Evolutionary conservation across 2,113 vertebrate genomes (phyloP), one percentile per base, ranked within the genome.

Genomic region (Callionymus lyra): DNA sequence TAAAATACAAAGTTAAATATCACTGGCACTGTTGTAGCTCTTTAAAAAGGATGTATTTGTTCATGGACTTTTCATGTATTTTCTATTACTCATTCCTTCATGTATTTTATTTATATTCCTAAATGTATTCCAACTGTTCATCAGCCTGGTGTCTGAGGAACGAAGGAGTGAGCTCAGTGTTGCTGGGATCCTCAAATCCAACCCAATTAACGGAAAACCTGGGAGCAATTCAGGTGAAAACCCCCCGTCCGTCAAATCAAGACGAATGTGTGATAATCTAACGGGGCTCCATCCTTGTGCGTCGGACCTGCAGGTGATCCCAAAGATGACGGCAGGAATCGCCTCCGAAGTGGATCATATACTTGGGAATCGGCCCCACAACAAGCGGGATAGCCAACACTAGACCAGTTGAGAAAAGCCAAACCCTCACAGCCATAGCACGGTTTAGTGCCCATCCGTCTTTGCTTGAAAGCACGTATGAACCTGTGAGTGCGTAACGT

Each of bases 111-210:
- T n/a, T n/a, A n/a, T n/a, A n/a, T n/a, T n/a, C n/a, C n/a, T n/a
- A n/a, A n/a, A n/a, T n/a, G n/a, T n/a, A n/a, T n/a, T n/a, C n/a
- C n/a, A n/a, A n/a, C 21, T 11, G 4, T 35, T 53, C 39, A 65
- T 33, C 62, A 98, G 94, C 94, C 0, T 98, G 94, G 94, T 98
- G 94, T 67, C 86, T 98, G 74, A 87, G 94, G 56, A 97, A 94
- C 0, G 94, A 98, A 50, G 94, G 94, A 1, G 94, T 98, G 56
- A 98, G 94, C 68, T 98, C 92, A 1, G 94, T 98, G 42, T 86
- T 98, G 9, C 77, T 98, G 50, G 94, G 94, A 47, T 91, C 91
- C 12, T 97, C 92, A 42, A 95, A 88, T 74, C 90, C 92, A 0
- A 88, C 80, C 43, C 94, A 98, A 62, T 86, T 98, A 41, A 90